These are phyloP conservation scores for Drosophila demipolita DNA, from an alignment of 2,888 invertebrate species.

Conservation along the genomic window DNA sequence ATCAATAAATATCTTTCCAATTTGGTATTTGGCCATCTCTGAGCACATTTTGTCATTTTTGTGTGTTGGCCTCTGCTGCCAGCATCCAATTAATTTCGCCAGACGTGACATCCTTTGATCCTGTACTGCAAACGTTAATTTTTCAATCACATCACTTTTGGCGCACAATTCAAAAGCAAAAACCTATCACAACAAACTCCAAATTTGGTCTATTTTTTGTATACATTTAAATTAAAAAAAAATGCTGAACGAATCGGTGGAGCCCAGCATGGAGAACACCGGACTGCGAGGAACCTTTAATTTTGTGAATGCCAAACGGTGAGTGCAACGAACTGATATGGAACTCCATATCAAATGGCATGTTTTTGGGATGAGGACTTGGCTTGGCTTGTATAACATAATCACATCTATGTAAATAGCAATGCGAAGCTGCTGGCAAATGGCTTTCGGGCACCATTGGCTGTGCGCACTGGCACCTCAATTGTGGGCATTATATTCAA, in stretches of 20 bases:
- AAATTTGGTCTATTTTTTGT: background rate
- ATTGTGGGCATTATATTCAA: conserved; percentile 96
- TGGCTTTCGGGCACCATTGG: conserved; percentile 93
- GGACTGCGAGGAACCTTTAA: conserved; percentile 88
- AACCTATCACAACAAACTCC: background rate
- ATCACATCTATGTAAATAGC: conserved; percentile 86
- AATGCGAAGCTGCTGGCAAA: conserved; percentile 91
- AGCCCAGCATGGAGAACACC: background rate
- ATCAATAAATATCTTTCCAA: background rate
- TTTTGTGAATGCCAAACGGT: conserved; percentile 93
- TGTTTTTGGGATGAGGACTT: background rate
- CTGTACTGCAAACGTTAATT: background rate
- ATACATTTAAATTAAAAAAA: conserved; percentile 1
- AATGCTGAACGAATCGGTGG: conserved; percentile 15
- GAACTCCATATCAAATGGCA: background rate
- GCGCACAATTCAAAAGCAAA: background rate
- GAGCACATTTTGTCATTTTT: background rate
- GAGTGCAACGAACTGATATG: conserved; percentile 60
- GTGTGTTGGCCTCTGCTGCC: background rate
- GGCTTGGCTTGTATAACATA: background rate
- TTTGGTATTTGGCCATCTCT: background rate
- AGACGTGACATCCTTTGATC: conserved; percentile 1
- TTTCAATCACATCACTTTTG: conserved; percentile 10
- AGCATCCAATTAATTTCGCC: conserved; percentile 7
- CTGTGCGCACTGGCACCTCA: conserved; percentile 98